These are phyloP conservation scores for Actinostola sp. DNA, from an alignment of 92 coral and sea anemone genomes.

Conservation along the genomic window DNA sequence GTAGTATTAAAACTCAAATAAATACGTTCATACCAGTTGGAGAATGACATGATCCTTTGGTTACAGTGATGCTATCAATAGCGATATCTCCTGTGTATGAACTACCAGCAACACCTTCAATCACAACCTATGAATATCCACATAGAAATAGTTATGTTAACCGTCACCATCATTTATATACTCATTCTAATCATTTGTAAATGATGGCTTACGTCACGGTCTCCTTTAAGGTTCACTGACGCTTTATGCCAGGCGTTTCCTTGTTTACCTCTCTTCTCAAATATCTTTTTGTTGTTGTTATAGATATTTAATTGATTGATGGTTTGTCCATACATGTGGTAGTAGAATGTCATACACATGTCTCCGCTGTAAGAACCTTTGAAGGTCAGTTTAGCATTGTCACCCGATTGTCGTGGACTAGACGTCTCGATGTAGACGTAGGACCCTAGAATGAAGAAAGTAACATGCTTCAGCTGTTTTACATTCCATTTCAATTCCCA, in stretches of 20 bases:
- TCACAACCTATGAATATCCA: conserved; percentile 14
- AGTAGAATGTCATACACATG: conserved; percentile 51
- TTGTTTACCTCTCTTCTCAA: conserved; percentile 6
- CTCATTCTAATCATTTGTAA: too few species aligned
- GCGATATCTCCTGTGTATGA: conserved; percentile 52
- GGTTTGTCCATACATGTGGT: conserved; percentile 40
- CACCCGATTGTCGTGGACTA: conserved; percentile 19
- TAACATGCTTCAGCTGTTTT: neutral
- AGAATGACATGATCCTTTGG: conserved; percentile 4
- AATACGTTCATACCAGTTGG: too few species aligned
- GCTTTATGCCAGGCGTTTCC: conserved; percentile 39
- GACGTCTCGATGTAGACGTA: conserved; percentile 42
- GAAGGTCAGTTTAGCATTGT: conserved; percentile 28
- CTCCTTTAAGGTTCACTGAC: conserved; percentile 6
- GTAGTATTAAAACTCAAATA: too few species aligned
- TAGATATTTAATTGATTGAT: conserved; percentile 35
- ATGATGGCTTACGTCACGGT: conserved; percentile 12
- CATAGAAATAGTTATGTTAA: too few species aligned
- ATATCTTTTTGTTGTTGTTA: neutral
- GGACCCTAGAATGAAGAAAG: conserved; percentile 4
- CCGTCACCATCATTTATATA: too few species aligned
- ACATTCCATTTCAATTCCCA: too few species aligned
- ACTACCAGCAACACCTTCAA: conserved; percentile 69
- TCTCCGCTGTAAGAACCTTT: conserved; percentile 16
- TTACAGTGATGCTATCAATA: neutral